Base-by-base conservation (phyloP, 2,888 invertebrate species). In the Carterocephalus palaemon region DNA sequence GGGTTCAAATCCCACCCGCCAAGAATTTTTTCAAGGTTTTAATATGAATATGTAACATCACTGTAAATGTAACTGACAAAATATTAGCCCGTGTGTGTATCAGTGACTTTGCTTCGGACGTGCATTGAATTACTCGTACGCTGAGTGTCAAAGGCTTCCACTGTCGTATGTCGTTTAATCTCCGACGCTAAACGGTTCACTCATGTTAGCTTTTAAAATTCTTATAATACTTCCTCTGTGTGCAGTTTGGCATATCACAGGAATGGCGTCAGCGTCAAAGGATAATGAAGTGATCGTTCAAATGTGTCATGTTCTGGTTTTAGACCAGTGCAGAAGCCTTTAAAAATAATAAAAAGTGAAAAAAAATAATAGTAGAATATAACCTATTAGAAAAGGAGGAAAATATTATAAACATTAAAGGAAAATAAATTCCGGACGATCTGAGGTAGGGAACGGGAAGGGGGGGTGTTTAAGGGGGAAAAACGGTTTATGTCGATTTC, bases 71-170 rank as follows among this genome's bases (percentile, higher is more conserved):
- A n/a, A n/a, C 15, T 15, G 28, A 13, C 3, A 13, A 28, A n/a
- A 7, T 28, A 6, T 2, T n/a, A 15, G 4, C 7, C 13, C 28
- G 28, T 13, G 15, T 15, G n/a, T n/a, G 13, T 28, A 6, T n/a
- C 7, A n/a, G 13, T 2, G 8, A 31, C 31, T 29, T 29, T 31
- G 31, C 17, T 31, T 16, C 9, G 31, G 31, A 17, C 31, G 31
- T 31, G 31, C 31, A 31, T 31, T 31, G 31, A 31, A 31, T 31
- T 31, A 15, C 31, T 31, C 16, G 31, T 9, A 9, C 31, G 31
- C 28, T 5, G 31, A 16, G 16, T 31, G 31, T 31, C 16, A 17
- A 31, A 31, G 31, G 31, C 17, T 31, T 17, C 9, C 13, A 28
- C 31, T 9, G 31, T 17, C 17, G 31, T 31, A 17, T 31, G 31